Percentiles rank a stretch among this genome's conserved stretches.
phyloP scores from a whole-genome alignment of 2,888 invertebrate genomes.

The Euspilapteryx auroguttella region DNA sequence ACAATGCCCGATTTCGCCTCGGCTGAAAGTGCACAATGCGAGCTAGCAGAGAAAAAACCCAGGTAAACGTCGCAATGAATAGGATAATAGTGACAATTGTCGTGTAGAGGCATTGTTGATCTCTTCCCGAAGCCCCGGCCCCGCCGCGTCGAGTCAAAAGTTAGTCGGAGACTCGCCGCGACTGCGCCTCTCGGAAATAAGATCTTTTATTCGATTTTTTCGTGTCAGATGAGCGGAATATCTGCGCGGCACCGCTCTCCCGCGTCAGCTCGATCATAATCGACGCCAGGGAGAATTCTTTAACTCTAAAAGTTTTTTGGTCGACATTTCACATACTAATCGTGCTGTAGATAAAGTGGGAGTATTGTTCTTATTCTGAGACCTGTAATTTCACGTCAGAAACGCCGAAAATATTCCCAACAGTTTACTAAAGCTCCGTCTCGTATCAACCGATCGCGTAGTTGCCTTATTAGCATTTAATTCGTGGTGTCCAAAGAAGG shows the following conservation, averaged over 20 bases:
- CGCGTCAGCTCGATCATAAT: conserved; percentile 2
- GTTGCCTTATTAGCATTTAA: conserved; percentile 51
- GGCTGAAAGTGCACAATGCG: conserved; percentile 39
- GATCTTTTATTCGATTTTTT: conserved; percentile 19
- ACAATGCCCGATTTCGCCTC: conserved; percentile 39
- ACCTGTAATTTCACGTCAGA: conserved; percentile 3
- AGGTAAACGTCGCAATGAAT: conserved; percentile 40
- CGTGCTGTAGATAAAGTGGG: too few relatives aligned
- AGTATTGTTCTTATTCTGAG: too few relatives aligned
- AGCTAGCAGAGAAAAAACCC: conserved; percentile 17
- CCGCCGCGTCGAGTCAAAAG: conserved; percentile 33
- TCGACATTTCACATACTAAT: too few relatives aligned
- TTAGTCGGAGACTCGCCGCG: conserved; percentile 15
- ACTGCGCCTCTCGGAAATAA: conserved; percentile 13
- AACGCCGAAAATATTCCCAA: conserved; percentile 2
- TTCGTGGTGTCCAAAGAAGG: conserved; percentile 40
- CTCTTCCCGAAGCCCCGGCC: conserved; percentile 1
- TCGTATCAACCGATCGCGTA: conserved; percentile 30
- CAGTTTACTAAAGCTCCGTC: conserved; percentile 9
- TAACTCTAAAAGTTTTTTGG: too few relatives aligned
- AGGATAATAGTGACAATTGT: conserved; percentile 34
- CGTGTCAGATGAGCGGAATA: conserved; percentile 25
- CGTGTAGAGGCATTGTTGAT: conserved; percentile 8
- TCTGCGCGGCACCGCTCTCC: conserved; percentile 9
- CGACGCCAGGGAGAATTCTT: too few relatives aligned